phyloP scores from a whole-genome alignment of 2,888 invertebrate genomes.

The Labia minor region DNA sequence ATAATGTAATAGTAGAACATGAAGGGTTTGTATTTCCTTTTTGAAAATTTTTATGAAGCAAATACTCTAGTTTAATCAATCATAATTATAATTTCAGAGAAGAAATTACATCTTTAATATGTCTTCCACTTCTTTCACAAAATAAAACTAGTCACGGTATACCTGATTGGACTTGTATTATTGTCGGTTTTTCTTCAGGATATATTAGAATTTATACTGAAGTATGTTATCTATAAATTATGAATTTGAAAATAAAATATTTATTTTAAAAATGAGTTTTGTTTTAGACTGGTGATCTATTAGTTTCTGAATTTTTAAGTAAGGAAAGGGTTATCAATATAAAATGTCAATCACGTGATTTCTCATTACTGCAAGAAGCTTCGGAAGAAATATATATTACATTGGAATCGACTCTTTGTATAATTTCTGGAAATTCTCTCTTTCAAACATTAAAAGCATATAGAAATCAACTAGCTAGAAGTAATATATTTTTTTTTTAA shows the following conservation, averaged over 20 bases:
- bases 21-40: not conserved
- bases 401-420: slow-evolving; percentile 59
- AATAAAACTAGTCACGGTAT: slow-evolving; percentile 47
- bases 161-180: slow-evolving; percentile 88
- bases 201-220: slow-evolving; percentile 81
- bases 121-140: slow-evolving; percentile 43
- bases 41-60: slow-evolving; percentile 41
- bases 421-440: slow-evolving; percentile 63
- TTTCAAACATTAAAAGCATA: slow-evolving; percentile 69
- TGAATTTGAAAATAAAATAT: not conserved
- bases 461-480: slow-evolving; percentile 67
- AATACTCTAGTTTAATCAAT: too few species aligned
- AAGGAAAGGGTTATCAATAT: slow-evolving; percentile 66
- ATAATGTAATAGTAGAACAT: slow-evolving; percentile 25
- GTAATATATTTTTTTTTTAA: slow-evolving; percentile 36
- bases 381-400: slow-evolving; percentile 64
- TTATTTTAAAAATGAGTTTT: not conserved
- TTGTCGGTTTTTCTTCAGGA: slow-evolving; percentile 77
- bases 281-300: slow-evolving; percentile 56
- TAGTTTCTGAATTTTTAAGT: slow-evolving; percentile 75
- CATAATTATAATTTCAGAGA: too few species aligned
- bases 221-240: slow-evolving; percentile 34
- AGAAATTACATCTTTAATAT: slow-evolving; percentile 40
- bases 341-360: slow-evolving; percentile 61
- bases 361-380: slow-evolving; percentile 36